These are phyloP conservation scores for Ips nitidus DNA, from an alignment of 1,140 invertebrate species.

Conservation along the genomic window DNA sequence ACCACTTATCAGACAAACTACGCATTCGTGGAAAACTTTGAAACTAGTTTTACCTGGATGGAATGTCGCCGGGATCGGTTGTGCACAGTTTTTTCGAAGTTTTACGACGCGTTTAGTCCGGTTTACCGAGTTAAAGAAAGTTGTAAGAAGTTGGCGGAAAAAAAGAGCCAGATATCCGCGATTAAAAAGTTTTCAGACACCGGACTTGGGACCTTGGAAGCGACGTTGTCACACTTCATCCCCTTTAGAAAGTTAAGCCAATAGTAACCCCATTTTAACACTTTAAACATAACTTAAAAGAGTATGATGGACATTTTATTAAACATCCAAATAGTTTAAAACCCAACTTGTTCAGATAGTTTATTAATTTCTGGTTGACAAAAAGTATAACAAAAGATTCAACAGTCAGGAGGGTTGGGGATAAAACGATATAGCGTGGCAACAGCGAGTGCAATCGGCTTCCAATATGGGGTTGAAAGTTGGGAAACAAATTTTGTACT, in stretches of 20 bases:
- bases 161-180: slow-evolving; percentile 36
- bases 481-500: slow-evolving; percentile 40
- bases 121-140: slow-evolving; percentile 32
- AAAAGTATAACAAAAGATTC: no score
- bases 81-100: slow-evolving; percentile 7
- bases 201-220: slow-evolving; percentile 28
- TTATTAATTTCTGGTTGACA: no score
- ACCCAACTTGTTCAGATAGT: background rate
- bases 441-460: slow-evolving; percentile 30
- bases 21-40: slow-evolving; percentile 33
- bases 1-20: slow-evolving; percentile 13
- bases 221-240: slow-evolving; percentile 11
- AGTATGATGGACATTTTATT: no score
- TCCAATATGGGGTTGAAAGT: slow-evolving; percentile 42
- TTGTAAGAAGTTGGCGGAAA: slow-evolving; percentile 36
- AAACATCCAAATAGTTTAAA: background rate
- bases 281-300: no score
- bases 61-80: background rate
- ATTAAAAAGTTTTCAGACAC: slow-evolving; percentile 38
- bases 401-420: background rate
- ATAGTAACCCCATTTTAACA: no score
- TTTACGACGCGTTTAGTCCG: slow-evolving; percentile 15
- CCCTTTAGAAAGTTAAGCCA: no score
- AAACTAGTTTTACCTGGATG: slow-evolving; percentile 35
- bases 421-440: slow-evolving; percentile 8